phyloP scores from a whole-genome alignment of 2,113 vertebrate species.

The Ceuthmochares aereus region DNA sequence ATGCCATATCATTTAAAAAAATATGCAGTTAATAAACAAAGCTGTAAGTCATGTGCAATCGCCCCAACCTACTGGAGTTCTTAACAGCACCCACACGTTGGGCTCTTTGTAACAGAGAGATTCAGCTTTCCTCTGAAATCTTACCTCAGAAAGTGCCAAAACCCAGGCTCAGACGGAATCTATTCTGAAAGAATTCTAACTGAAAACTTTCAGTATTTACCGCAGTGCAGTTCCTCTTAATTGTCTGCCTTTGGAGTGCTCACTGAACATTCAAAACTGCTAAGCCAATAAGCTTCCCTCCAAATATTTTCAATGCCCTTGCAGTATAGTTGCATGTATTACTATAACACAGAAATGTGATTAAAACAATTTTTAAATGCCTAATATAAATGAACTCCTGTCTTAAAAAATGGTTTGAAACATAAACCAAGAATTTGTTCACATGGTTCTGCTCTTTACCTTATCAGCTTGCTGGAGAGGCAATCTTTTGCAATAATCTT shows the following conservation, averaged over 20 bases:
- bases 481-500: background rate
- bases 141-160: background rate
- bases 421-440: background rate
- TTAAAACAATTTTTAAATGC: background rate
- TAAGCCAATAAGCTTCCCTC: background rate
- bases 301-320: background rate
- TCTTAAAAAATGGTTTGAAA: background rate
- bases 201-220: background rate
- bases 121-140: background rate
- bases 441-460: background rate
- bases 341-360: background rate
- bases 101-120: background rate
- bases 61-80: background rate
- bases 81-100: background rate
- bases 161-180: background rate
- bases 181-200: background rate
- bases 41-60: conserved; percentile 24
- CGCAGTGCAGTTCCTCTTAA: background rate
- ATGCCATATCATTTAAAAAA: background rate
- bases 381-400: background rate
- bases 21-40: conserved; percentile 31
- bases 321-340: background rate
- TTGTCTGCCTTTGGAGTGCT: background rate
- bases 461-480: background rate
- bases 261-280: background rate